Base-by-base conservation (phyloP, 2,797 vertebrate genomes). In the Pangasius djambal region DNA sequence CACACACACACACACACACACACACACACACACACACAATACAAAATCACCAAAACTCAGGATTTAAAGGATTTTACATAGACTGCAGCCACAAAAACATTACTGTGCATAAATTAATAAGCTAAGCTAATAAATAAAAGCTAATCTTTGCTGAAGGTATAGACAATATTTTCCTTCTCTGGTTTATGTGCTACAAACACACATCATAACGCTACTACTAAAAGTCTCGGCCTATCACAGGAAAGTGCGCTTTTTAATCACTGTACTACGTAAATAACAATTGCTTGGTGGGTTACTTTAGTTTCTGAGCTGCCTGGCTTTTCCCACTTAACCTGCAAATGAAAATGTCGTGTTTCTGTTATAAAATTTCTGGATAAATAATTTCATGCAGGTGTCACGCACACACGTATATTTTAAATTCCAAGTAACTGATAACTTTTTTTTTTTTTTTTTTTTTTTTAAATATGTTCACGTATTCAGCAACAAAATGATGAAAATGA, bases 1-100 rank as follows among this genome's bases (percentile, higher is more conserved):
- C 6, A 79, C 7, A 87, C 15, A 89, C 57, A 83, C 7, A 48
- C 57, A 83, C 25, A 34, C 22, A 87, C 1, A n/a, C 4, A 72
- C 28, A 89, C 55, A 90, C 88, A 91, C 5, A 79, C 7, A 87
- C 20, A 87, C 1, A n/a, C 5, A 72, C 0, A 74, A 20, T 72
- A 18, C n/a, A 72, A 72, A 72, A 37, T 6, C 16, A 28, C 8
- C 59, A 61, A 6, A 22, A 70, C 22, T 72, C 8, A 37, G 3
- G 20, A 72, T 20, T 40, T 37, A 37, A 37, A 3, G 34, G 69
- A 37, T 72, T 72, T 72, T 40, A 72, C 40, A 20, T 72, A 72
- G 18, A 37, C 44, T 28, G 22, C 2, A 28, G 13, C 50, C 52
- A 48, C 10, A 37, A 70, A 15, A 70, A 70, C 15, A 7, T 70